Conservation (phyloP, 1,140 invertebrate species). For the Tetranychus cinnabarinus region DNA sequence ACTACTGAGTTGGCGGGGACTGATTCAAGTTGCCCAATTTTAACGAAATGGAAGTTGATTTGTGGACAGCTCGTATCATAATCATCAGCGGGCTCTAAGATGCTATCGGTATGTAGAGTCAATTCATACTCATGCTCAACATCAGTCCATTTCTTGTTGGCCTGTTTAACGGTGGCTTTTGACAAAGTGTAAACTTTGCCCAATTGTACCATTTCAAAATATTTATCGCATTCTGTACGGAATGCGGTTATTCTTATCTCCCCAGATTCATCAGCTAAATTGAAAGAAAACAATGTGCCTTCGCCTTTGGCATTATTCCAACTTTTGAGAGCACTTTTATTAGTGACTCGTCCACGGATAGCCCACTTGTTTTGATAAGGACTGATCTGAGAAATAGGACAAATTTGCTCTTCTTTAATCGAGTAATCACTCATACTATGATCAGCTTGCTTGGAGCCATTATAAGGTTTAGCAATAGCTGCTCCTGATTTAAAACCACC, state of each 20-base stretch:
- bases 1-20: constrained; percentile 18
- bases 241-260: constrained; percentile 90
- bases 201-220: constrained; percentile 66
- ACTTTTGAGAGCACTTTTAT: constrained; percentile 51
- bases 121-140: constrained; percentile 91
- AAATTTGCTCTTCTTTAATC: neutral
- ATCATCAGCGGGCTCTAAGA: constrained; percentile 38
- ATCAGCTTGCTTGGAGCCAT: neutral
- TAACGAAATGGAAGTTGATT: constrained; percentile 55
- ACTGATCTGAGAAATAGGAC: constrained; percentile 3
- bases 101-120: constrained; percentile 55
- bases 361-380: constrained; percentile 7
- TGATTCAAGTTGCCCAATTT: constrained; percentile 45
- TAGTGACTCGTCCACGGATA: constrained; percentile 66
- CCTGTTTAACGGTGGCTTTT: constrained; percentile 1
- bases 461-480: neutral
- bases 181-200: constrained; percentile 20
- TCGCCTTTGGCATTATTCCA: constrained; percentile 74
- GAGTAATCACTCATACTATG: neutral
- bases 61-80: constrained; percentile 34
- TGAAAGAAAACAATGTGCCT: constrained; percentile 79
- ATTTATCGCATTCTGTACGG: constrained; percentile 66
- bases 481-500: neutral
- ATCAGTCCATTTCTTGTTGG: constrained; percentile 6
- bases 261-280: constrained; percentile 72